Conservation (phyloP, 2,888 invertebrate species). For the Drosophila borborema region DNA sequence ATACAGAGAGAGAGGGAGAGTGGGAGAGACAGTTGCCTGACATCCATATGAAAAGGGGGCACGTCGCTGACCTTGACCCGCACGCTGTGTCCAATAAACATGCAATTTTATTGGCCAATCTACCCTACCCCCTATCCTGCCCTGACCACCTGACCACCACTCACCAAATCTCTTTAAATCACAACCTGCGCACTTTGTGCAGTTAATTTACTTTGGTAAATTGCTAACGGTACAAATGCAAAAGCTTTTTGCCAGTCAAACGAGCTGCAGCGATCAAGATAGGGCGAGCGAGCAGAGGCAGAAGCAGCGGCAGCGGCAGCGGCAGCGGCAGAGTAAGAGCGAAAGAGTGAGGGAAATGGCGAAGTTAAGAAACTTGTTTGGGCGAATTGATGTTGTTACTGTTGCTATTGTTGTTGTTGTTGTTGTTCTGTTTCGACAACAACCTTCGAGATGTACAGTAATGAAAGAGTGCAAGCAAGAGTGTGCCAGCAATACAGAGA, state of each 20-base stretch:
- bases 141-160: too few species aligned
- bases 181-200: conserved; percentile 10
- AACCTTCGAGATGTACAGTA: conserved; percentile 30
- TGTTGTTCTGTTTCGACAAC: conserved; percentile 18
- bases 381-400: conserved; percentile 17
- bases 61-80: conserved; percentile 82
- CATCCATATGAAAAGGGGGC: conserved; percentile 73
- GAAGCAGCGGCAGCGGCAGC: not conserved
- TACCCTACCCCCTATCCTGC: not conserved
- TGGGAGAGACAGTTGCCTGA: conserved; percentile 45
- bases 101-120: conserved; percentile 59
- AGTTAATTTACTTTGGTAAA: conserved; percentile 71
- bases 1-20: not conserved
- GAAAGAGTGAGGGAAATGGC: conserved; percentile 3
- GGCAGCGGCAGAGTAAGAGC: not conserved
- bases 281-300: not conserved
- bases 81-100: conserved; percentile 59
- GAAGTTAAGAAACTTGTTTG: conserved; percentile 29
- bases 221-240: conserved; percentile 70
- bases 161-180: not conserved
- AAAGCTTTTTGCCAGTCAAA: conserved; percentile 15
- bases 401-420: conserved; percentile 2
- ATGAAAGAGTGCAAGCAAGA: conserved; percentile 1
- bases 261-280: conserved; percentile 16
- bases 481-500: not conserved